Evolutionary conservation across 2,113 vertebrate genomes (phyloP).

Genomic region (Charadrius vociferus): DNA sequence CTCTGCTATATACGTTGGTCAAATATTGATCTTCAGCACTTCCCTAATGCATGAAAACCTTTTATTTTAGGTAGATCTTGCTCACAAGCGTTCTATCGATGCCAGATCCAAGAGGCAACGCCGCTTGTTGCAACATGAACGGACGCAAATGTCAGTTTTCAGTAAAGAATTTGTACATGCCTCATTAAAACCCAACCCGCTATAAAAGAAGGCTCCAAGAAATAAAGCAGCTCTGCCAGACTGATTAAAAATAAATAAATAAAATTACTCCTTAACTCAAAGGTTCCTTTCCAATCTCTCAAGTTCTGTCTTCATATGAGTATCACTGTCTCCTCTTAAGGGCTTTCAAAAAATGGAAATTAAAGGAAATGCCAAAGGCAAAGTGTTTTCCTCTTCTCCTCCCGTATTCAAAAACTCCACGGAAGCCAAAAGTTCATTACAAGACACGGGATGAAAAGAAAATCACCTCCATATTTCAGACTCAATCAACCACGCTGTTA

Average conservation of each 20-base stretch:
- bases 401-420: not conserved
- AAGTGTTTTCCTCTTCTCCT: not conserved
- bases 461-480: not conserved
- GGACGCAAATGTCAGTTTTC: not conserved
- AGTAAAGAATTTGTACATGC: not conserved
- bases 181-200: not conserved
- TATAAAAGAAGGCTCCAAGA: not conserved
- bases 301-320: not conserved
- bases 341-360: not conserved
- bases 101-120: not conserved
- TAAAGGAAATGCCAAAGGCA: not conserved
- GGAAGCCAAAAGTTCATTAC: not conserved
- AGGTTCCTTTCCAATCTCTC: not conserved
- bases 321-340: not conserved
- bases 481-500: too few relatives aligned
- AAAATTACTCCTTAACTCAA: not conserved
- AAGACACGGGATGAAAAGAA: not conserved
- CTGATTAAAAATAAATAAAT: not conserved
- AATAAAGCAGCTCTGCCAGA: not conserved
- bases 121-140: not conserved
- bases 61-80: not conserved
- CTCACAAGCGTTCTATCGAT: not conserved
- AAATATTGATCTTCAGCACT: not conserved
- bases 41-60: not conserved
- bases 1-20: not conserved